Percentiles rank a stretch among this genome's conserved stretches.
These are phyloP conservation scores for Turdus rufiventris DNA, from an alignment of 2,113 vertebrate genomes.

Conservation along the genomic window DNA sequence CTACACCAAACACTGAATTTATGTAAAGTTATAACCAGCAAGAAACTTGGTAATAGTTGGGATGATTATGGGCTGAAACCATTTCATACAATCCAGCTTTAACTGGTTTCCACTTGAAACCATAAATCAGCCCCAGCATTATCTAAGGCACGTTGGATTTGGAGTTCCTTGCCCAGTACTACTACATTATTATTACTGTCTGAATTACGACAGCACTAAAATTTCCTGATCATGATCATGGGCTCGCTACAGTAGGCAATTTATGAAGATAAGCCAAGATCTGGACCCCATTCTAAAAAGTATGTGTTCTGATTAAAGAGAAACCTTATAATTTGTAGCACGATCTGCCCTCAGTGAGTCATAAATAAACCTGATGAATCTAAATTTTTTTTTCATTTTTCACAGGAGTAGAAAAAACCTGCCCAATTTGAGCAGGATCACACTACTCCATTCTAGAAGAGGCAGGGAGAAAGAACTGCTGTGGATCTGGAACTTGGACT, in stretches of 20 bases:
- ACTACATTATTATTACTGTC: background rate
- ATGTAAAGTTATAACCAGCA: background rate
- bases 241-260: background rate
- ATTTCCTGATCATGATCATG: background rate
- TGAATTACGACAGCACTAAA: background rate
- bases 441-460: background rate
- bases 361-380: background rate
- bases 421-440: background rate
- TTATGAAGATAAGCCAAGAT: background rate
- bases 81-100: background rate
- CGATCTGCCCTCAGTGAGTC: background rate
- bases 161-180: background rate
- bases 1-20: background rate
- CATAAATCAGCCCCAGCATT: background rate
- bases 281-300: background rate
- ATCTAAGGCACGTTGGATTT: background rate
- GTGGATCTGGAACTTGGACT: background rate
- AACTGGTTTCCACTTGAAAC: background rate
- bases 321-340: background rate
- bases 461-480: background rate
- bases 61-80: background rate
- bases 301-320: background rate
- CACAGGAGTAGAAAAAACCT: background rate
- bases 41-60: background rate
- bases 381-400: background rate